Percentiles rank a stretch among this genome's conserved stretches.
Evolutionary conservation across 1,140 invertebrate species (phyloP).

Genomic region (Lepidotrigona ventralis): DNA sequence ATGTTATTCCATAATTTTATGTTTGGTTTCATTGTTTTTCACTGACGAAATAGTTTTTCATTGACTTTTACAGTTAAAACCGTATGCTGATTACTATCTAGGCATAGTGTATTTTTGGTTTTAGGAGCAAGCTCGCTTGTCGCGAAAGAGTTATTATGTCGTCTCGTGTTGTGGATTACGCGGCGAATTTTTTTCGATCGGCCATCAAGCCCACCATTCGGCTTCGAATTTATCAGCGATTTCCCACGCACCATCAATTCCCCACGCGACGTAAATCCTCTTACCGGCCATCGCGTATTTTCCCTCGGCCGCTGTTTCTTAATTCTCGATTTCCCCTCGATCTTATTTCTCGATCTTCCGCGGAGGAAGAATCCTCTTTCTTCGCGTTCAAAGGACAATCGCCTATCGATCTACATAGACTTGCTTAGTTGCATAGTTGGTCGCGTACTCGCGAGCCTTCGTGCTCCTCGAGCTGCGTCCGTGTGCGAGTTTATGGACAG

Average conservation of each 20-base stretch:
- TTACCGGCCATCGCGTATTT: background rate
- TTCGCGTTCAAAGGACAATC: background rate
- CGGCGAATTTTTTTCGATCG: background rate
- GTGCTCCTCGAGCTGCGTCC: conserved; percentile 62
- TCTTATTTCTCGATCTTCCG: background rate
- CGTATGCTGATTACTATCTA: too few relatives aligned
- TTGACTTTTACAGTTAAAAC: too few relatives aligned
- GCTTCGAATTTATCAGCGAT: background rate
- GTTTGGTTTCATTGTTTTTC: too few relatives aligned
- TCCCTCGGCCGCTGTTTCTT: conserved; percentile 7
- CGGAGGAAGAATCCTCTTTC: background rate
- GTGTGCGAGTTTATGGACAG: conserved; percentile 64
- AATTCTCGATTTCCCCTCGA: conserved; percentile 35
- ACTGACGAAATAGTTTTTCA: too few relatives aligned
- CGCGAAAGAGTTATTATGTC: background rate
- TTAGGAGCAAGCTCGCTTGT: too few relatives aligned
- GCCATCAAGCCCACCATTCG: background rate
- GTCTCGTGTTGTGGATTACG: background rate
- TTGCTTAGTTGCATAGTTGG: background rate
- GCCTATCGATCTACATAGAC: conserved; percentile 21
- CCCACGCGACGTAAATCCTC: conserved; percentile 9
- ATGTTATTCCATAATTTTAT: too few relatives aligned
- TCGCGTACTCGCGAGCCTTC: conserved; percentile 61
- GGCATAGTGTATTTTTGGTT: too few relatives aligned
- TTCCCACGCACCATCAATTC: conserved; percentile 1